Evolutionary conservation across 1,140 invertebrate species (phyloP).

Genomic region (Octopus bimaculoides): DNA sequence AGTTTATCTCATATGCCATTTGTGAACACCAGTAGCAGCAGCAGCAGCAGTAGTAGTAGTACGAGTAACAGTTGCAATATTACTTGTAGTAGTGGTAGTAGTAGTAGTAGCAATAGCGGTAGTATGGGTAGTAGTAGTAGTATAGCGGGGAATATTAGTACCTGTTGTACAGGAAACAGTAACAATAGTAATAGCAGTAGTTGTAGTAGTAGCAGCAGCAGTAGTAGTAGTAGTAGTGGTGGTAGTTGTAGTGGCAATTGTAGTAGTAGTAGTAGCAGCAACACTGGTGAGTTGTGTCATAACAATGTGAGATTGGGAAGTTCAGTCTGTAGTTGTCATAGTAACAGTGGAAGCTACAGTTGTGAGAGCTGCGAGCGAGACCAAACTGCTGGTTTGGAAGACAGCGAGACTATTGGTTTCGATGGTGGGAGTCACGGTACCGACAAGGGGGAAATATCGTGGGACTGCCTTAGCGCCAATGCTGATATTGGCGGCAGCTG

Average conservation of each 20-base stretch:
- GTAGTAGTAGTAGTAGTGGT: constrained; percentile 13
- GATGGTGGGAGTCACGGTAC: no score
- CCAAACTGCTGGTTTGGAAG: no score
- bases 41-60: no score
- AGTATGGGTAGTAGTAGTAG: constrained; percentile 10
- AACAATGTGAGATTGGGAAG: background rate
- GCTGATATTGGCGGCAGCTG: background rate
- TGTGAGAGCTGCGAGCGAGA: background rate
- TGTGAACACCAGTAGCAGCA: background rate
- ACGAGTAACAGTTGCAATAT: no score
- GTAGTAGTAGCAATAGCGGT: constrained; percentile 10
- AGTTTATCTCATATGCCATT: no score
- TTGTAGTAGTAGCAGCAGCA: background rate
- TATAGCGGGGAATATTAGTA: background rate
- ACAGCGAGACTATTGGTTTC: no score
- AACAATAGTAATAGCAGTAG: constrained; percentile 6
- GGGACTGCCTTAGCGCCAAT: no score
- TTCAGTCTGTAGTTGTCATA: no score
- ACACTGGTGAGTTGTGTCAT: background rate
- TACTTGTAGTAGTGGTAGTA: constrained; percentile 12
- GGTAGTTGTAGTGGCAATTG: background rate
- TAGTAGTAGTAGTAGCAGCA: constrained; percentile 14
- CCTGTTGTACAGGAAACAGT: constrained; percentile 2
- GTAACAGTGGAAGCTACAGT: background rate
- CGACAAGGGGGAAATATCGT: no score